Evolutionary conservation across 2,888 invertebrate genomes (phyloP), one percentile per base, ranked within the genome.

Genomic region (Leptura quadrifasciata): DNA sequence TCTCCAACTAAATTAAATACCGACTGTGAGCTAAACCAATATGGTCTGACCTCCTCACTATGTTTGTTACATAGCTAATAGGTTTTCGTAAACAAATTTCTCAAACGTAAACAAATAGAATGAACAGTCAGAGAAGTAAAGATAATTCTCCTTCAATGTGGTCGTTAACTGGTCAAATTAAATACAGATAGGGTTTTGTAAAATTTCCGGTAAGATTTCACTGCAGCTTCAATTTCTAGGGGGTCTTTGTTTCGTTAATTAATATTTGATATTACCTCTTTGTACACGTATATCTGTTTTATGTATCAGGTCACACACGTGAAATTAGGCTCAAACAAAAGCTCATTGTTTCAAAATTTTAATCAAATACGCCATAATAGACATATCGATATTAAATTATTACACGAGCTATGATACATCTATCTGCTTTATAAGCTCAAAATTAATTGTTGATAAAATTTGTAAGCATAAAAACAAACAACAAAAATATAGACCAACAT

Each of bases 401-500:
- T 39, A 39, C 39, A 39, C 27, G 8, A 8, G 15, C 12, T 10
- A 3, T 27, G 27, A 27, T 3, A 27, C 6, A 5, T 3, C 3
- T 27, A 27, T 27, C 12, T 39, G 39, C 39, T 10, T 35, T 1
- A 35, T 35, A 8, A 35, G 8, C 10, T 35, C 1, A 35, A 35
- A 35, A 35, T 35, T 35, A 35, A 8, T 6, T 35, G 9, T 9
- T 8, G 10, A 35, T 10, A 3, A 35, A 35, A 39, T 39, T 12
- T 2, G 39, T 3, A 20, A 20, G 21, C 3, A 61, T 24, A 9
- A 20, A 8, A 24, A 31, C 55, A 70, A 61, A 68, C 63, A 61
- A 63, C 69, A 76, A 68, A 68, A 55, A 76, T 76, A 72, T 76
- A 58, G 63, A 61, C 67, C 60, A 75, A 75, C 72, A 70, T 31